Evolutionary conservation across 2,888 invertebrate species (phyloP), one percentile per base, ranked within the genome.

Genomic region (Leucoma salicis): DNA sequence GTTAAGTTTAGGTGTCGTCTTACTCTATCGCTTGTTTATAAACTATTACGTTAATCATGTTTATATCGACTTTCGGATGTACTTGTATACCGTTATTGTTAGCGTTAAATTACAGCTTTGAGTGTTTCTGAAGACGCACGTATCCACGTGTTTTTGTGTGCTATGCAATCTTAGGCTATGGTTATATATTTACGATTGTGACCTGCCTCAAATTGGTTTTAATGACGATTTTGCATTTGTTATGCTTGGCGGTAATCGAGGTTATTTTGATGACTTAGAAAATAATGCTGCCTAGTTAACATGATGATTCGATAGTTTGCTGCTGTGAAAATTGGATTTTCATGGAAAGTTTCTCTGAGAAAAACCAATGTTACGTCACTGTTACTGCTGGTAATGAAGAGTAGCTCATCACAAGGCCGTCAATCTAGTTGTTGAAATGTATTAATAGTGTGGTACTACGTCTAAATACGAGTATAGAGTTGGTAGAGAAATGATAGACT

Each of bases 121-220:
- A n/a, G 6, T 16, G 16, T 16, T 16, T 16, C 6, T 6, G 16
- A 16, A 16, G 16, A 3, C 3, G 16, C 16, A 44, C 4, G 47
- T 42, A 31, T 35, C 16, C 16, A 16, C 16, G 3, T 16, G 16
- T 52, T 50, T 42, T 29, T 42, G 33, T 45, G 38, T 51, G 11
- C 11, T 45, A 40, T 51, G 11, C 11, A 25, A 25, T 25, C 2
- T 54, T 7, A 2, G 13, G 7, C 12, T n/a, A 11, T 14, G 18
- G 13, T 35, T 24, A 31, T 37, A 18, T 16, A 27, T 56, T 54
- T 51, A 52, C 47, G 63, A 66, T 57, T 51, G 49, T 47, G 66
- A 68, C 72, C 72, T 72, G 63, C 72, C 69, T 63, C 63, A 68
- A 66, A 53, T n/a, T 14, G 14, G 16, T 51, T 25, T 25, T 10